Evolutionary conservation across 2,797 vertebrate genomes (phyloP).

Genomic region (Halcyon smyrnensis): DNA sequence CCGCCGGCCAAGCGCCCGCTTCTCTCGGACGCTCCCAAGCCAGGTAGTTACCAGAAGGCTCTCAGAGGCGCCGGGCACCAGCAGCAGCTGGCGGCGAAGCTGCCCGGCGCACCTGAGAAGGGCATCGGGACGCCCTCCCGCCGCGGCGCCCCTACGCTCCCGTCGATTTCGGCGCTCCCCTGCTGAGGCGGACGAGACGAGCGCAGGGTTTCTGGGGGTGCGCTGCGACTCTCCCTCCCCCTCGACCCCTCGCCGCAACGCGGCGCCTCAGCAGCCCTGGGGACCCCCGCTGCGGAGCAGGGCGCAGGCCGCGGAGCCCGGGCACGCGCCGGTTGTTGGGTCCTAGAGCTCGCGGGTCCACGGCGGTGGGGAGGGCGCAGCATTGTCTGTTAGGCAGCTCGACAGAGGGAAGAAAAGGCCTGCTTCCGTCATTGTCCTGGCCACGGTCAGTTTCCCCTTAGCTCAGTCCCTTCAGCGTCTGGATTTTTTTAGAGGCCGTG

Average conservation of each 20-base stretch:
- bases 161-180: not conserved
- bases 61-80: slow-evolving; percentile 15
- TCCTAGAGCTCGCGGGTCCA: not conserved
- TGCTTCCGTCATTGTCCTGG: not conserved
- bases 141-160: not conserved
- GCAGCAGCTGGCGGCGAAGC: slow-evolving; percentile 3
- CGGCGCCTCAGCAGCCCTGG: not conserved
- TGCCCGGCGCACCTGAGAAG: not conserved
- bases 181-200: not conserved
- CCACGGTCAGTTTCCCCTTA: not conserved
- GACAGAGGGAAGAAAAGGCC: not conserved
- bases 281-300: not conserved
- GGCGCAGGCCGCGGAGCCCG: not conserved
- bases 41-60: slow-evolving; percentile 13
- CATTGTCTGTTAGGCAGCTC: not conserved
- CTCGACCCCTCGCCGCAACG: not conserved
- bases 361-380: too few species aligned
- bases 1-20: not conserved
- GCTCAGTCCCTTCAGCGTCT: not conserved
- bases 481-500: not conserved
- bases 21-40: not conserved
- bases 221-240: too few species aligned
- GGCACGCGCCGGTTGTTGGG: not conserved
- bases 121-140: not conserved
- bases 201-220: too few species aligned